Evolutionary conservation across 2,113 vertebrate species (phyloP), one percentile per base, ranked within the genome.

Genomic region (Takifugu bimaculatus): DNA sequence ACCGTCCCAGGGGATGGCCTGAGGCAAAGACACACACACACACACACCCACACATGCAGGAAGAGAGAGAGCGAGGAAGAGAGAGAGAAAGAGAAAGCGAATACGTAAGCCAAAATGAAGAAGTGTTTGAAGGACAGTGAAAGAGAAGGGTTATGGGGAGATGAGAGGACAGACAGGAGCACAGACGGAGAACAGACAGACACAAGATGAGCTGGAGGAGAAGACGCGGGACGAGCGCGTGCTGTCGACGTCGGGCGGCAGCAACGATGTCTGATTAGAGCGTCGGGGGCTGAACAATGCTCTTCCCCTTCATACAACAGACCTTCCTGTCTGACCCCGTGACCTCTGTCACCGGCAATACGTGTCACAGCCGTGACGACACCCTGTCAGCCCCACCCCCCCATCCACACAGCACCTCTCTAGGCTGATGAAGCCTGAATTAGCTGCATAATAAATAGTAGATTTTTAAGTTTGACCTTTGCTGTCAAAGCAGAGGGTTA

Each of bases 271-370:
- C 82, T 75, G 84, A 85, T 86, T 86, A 80, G 81, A 76, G 72
- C 73, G 54, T 62, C 14, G 83, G 81, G 53, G 74, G 74, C 86
- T 71, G 82, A 88, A 89, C 89, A 92, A 91, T 89, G 83, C 77
- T 54, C 50, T 26, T 52, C 35, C 81, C 77, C 85, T 89, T 89
- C 85, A 85, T 85, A 88, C 83, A 89, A 84, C 83, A 86, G 87
- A 83, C 87, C 87, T 79, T 88, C 87, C 87, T 71, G 86, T 90
- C 88, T 90, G 89, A 90, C 88, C 91, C 81, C 62, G 63, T 88
- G 73, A 90, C 91, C 91, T 90, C 90, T 91, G 90, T 91, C 90
- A 91, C 75, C 50, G 61, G 79, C 87, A 89, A 90, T 91, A 83
- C 60, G 78, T 89, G 88, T 92, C 90, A 91, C 76, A 49, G 78